phyloP scores from a whole-genome alignment of 2,797 vertebrate genomes.

The Tragopan temminckii region DNA sequence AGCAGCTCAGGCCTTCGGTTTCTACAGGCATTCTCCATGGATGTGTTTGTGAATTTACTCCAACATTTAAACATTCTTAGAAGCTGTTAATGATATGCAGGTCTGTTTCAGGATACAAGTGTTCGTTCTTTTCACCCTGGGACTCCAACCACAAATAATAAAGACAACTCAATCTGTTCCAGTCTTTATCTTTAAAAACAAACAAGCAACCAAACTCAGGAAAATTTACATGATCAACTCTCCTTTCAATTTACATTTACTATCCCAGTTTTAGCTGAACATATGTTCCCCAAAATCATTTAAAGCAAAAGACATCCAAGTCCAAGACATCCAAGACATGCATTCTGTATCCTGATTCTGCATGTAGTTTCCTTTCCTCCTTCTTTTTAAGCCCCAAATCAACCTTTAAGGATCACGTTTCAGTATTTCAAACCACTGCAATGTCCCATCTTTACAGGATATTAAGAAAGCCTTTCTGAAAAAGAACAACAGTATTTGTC shows the following conservation, averaged over 20 bases:
- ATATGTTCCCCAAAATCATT: background rate
- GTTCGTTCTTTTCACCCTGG: background rate
- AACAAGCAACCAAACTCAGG: slow-evolving; percentile 30
- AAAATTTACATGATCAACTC: slow-evolving; percentile 13
- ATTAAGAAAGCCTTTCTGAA: background rate
- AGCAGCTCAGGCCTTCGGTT: background rate
- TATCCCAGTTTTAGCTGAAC: slow-evolving; percentile 6
- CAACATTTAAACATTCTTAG: accelerated
- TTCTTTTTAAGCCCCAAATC: background rate
- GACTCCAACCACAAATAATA: slow-evolving; percentile 25
- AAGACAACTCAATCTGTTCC: slow-evolving; percentile 43
- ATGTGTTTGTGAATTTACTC: background rate
- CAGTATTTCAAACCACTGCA: background rate
- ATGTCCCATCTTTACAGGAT: background rate
- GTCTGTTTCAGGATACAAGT: background rate
- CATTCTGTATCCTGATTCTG: background rate
- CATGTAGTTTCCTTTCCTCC: background rate
- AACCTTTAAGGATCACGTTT: background rate
- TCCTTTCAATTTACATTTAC: slow-evolving; percentile 33
- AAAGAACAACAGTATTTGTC: background rate
- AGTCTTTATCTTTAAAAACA: slow-evolving; percentile 52
- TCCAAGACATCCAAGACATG: background rate
- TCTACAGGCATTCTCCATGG: background rate
- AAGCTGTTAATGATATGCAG: background rate
- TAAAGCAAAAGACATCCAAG: slow-evolving; percentile 15